Conservation (phyloP, 2,888 invertebrate genomes). For the Tubulanus polymorphus region DNA sequence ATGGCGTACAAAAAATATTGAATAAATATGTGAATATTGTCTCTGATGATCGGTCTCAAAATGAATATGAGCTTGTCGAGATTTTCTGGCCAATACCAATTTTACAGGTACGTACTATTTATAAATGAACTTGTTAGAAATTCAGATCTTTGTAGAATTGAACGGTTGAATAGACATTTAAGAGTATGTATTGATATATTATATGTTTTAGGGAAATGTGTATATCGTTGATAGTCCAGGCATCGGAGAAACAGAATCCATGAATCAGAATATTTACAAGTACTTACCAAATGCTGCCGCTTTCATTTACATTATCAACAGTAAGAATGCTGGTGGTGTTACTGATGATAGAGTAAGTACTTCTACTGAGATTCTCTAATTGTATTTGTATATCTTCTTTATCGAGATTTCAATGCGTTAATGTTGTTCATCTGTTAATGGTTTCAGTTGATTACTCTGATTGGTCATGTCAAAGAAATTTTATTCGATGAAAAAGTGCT, state of each 20-base stretch:
- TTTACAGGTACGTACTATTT: background rate
- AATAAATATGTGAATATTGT: background rate
- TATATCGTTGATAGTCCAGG: slow-evolving; percentile 22
- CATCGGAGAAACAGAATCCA: slow-evolving; percentile 19
- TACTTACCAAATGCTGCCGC: slow-evolving; percentile 20
- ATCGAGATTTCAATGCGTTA: no score
- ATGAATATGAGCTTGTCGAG: background rate
- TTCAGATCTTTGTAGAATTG: background rate
- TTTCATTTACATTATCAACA: slow-evolving; percentile 24
- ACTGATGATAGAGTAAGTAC: slow-evolving; percentile 22
- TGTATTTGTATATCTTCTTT: no score
- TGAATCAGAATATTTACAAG: slow-evolving; percentile 18
- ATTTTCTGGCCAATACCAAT: background rate
- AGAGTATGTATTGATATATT: background rate
- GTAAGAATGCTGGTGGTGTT: slow-evolving; percentile 25
- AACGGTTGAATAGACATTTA: background rate
- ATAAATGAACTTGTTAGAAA: background rate
- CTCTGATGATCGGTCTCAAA: background rate
- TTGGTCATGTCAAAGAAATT: background rate
- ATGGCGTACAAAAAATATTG: background rate
- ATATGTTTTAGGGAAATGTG: slow-evolving; percentile 20
- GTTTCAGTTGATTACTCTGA: background rate
- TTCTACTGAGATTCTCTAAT: background rate
- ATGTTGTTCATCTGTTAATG: no score
- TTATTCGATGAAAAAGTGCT: slow-evolving; percentile 19